Percentiles rank a stretch among this genome's conserved stretches.
Conservation (phyloP, 2,797 vertebrate species). For the Darevskia mixta region DNA sequence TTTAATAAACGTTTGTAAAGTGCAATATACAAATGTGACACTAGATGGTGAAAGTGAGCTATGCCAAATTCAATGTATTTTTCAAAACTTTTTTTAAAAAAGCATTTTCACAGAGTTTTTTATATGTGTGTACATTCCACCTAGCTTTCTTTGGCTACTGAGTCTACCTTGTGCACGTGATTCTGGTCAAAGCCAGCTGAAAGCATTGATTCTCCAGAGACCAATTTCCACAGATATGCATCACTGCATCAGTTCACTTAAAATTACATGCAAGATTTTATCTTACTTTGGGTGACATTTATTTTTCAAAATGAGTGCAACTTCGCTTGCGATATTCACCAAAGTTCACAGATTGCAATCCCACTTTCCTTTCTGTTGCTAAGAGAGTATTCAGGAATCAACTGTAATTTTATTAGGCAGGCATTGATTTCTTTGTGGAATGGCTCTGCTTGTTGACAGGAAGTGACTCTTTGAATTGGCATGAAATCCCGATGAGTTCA, state of each 20-base stretch:
- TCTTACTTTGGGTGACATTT: constrained; percentile 4
- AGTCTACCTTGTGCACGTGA: constrained; percentile 11
- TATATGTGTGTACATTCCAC: no score
- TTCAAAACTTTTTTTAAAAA: no score
- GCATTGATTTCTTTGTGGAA: neutral
- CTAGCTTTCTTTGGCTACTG: constrained; percentile 1
- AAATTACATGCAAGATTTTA: constrained; percentile 19
- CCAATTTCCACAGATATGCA: neutral
- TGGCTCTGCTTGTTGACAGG: neutral
- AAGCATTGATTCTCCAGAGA: neutral
- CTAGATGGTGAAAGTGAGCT: no score
- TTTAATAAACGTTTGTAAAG: no score
- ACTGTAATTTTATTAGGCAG: neutral
- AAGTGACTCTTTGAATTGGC: neutral
- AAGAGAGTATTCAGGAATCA: neutral
- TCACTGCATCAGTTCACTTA: neutral
- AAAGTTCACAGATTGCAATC: neutral
- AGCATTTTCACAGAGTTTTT: no score
- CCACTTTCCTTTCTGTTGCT: neutral
- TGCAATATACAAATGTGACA: no score
- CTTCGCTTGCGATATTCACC: neutral
- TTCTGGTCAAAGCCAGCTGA: neutral
- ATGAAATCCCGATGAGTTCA: constrained; percentile 14
- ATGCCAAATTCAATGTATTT: no score
- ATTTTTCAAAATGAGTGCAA: neutral